phyloP scores from a whole-genome alignment of 2,888 invertebrate species.

The Beris chalybata region DNA sequence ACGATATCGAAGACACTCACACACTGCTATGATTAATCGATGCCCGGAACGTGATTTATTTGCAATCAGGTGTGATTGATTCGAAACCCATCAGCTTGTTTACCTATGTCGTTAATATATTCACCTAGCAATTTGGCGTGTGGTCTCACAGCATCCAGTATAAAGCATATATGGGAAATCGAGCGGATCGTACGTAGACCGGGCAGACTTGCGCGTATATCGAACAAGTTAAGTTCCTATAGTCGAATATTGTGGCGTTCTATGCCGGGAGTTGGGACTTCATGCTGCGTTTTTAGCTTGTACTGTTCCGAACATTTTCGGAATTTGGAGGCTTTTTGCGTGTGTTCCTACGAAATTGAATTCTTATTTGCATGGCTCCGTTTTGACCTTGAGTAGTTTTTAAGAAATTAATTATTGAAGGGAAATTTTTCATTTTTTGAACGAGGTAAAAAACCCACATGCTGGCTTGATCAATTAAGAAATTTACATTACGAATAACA shows the following conservation, averaged over 20 bases:
- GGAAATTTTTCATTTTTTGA: conserved; percentile 9
- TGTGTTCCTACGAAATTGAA: conserved; percentile 17
- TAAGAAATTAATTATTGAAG: conserved; percentile 9
- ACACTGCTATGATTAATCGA: conserved; percentile 29
- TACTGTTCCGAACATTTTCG: conserved; percentile 15
- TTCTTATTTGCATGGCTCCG: conserved; percentile 25
- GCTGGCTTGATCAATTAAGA: too few relatives aligned
- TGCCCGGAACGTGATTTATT: conserved; percentile 24
- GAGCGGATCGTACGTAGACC: background rate
- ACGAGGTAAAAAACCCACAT: background rate
- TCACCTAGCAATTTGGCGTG: conserved; percentile 27
- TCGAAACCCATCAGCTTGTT: conserved; percentile 33
- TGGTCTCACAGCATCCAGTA: conserved; percentile 7
- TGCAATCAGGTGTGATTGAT: conserved; percentile 34
- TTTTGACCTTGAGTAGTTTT: conserved; percentile 25
- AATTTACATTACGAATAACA: too few relatives aligned
- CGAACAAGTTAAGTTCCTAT: background rate
- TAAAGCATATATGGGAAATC: conserved; percentile 8
- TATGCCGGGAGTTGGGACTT: background rate
- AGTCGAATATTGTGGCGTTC: background rate
- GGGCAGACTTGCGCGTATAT: background rate
- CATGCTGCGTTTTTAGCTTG: conserved; percentile 13
- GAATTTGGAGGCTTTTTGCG: background rate
- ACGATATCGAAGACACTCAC: background rate
- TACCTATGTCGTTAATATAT: conserved; percentile 30